phyloP scores from a whole-genome alignment of 2,113 vertebrate species.

The Murina feae region DNA sequence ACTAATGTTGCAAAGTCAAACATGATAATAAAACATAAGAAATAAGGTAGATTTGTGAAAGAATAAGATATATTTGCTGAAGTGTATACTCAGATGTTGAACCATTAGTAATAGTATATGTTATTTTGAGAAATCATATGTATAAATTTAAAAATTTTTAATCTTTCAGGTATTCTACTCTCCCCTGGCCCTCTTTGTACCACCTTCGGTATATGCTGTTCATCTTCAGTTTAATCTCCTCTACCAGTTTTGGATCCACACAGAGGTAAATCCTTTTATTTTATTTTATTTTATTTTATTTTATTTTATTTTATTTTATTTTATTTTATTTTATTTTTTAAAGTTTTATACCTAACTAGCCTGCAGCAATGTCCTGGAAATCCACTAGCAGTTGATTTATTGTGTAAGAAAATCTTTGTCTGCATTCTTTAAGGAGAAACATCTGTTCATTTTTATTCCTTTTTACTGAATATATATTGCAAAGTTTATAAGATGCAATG shows the following conservation, averaged over 20 bases:
- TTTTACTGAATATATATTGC: constrained; percentile 85
- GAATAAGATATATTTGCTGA: background rate
- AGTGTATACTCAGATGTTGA: background rate
- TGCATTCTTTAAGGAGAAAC: constrained; percentile 86
- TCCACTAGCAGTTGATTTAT: constrained; percentile 85
- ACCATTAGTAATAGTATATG: background rate
- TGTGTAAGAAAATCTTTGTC: constrained; percentile 86
- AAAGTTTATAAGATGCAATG: constrained; percentile 86
- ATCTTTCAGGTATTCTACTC: constrained; percentile 88
- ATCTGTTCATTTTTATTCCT: constrained; percentile 85
- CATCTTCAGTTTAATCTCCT: constrained; percentile 94
- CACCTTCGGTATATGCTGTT: constrained; percentile 89
- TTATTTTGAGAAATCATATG: background rate
- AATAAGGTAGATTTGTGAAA: background rate
- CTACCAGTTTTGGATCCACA: constrained; percentile 98
- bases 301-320: too few species aligned
- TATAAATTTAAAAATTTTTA: background rate
- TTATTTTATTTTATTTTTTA: constrained; percentile 52
- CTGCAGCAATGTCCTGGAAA: constrained; percentile 81
- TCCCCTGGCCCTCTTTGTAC: constrained; percentile 91
- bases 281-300: too few species aligned
- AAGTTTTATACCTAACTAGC: constrained; percentile 76
- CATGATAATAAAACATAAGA: background rate
- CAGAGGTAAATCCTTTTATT: constrained; percentile 86
- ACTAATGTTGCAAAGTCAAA: constrained; percentile 43